Conservation (phyloP, 2,888 invertebrate species). For the Stenolophus ochropezus region DNA sequence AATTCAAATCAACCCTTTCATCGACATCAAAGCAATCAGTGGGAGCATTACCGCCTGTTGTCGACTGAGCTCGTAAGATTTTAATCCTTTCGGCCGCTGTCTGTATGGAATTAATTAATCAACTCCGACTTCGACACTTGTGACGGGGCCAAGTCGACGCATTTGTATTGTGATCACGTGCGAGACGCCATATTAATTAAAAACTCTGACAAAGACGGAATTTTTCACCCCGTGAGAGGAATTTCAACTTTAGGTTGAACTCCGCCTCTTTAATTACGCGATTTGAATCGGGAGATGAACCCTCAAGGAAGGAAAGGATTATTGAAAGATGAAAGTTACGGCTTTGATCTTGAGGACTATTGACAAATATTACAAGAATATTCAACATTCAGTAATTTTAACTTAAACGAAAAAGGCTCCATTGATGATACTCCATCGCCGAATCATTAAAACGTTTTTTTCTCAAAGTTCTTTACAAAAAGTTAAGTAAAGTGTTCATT, state of each 20-base stretch:
- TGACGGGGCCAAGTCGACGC: neutral
- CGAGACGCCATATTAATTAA: conserved; percentile 41
- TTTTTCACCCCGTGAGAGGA: conserved; percentile 13
- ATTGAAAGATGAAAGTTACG: conserved; percentile 29
- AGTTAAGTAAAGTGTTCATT: too few species aligned
- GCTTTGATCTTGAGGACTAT: conserved; percentile 18
- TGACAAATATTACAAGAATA: conserved; percentile 1
- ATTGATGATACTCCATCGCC: neutral
- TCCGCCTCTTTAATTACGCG: conserved; percentile 18
- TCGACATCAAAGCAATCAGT: conserved; percentile 20
- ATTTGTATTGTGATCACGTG: conserved; percentile 46
- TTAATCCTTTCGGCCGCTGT: conserved; percentile 4
- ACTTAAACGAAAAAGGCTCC: neutral
- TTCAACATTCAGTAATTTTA: neutral
- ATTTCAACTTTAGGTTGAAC: conserved; percentile 18
- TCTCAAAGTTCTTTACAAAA: neutral
- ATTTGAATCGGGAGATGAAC: conserved; percentile 30
- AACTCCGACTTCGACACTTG: neutral
- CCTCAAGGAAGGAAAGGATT: conserved; percentile 9
- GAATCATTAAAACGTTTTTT: neutral
- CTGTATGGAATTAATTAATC: conserved; percentile 37
- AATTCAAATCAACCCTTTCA: conserved; percentile 11
- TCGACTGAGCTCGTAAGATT: conserved; percentile 30
- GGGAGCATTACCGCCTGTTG: conserved; percentile 11
- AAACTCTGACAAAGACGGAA: conserved; percentile 28